phyloP scores from a whole-genome alignment of 2,113 vertebrate genomes.

The Asarcornis scutulata region DNA sequence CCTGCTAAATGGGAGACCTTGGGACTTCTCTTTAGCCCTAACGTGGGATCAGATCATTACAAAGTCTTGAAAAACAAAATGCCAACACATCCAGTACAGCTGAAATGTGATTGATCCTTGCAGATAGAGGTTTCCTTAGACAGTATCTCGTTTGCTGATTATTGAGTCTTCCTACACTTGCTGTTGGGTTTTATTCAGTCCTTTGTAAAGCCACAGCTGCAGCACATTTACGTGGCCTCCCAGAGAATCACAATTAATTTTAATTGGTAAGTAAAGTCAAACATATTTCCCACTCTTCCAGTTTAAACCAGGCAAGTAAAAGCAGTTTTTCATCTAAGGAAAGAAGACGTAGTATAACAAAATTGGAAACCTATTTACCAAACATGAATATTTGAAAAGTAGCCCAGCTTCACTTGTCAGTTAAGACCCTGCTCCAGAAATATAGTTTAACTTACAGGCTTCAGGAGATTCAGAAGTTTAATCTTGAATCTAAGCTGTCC shows the following conservation, averaged over 20 bases:
- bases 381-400: neutral
- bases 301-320: neutral
- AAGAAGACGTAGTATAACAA: neutral
- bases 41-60: neutral
- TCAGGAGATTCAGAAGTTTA: neutral
- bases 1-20: neutral
- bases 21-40: neutral
- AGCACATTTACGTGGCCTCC: neutral
- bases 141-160: neutral
- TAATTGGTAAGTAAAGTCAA: neutral
- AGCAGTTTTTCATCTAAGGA: neutral
- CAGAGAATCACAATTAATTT: neutral
- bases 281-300: neutral
- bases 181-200: neutral
- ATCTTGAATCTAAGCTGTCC: neutral
- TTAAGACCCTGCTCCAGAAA: neutral
- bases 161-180: neutral
- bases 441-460: neutral
- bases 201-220: neutral
- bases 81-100: neutral
- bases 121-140: neutral
- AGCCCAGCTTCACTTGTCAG: neutral
- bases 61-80: slow-evolving; percentile 27
- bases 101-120: neutral
- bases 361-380: neutral